Base-by-base conservation (phyloP, 2,888 invertebrate genomes). In the Epistrophe eligans region DNA sequence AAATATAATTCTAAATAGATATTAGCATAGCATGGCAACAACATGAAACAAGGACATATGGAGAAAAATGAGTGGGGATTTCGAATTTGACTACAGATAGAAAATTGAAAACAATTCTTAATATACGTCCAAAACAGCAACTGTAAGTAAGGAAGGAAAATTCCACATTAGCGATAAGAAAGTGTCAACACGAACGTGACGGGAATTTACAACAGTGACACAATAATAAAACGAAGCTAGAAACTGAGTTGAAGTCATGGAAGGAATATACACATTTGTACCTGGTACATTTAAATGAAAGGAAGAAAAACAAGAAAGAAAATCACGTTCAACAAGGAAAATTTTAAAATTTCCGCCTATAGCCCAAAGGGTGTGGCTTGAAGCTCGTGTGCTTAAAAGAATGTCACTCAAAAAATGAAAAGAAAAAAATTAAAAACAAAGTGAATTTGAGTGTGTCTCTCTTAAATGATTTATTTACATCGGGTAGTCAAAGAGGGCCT, bases 151-250 rank as follows among this genome's bases (percentile, higher is more conserved):
- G 43, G 45, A 76, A 67, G 45, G 48, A 50, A 70, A 38, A 45
- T 67, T 62, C 73, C 70, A 81, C 82, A 87, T 87, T 82, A 82
- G 82, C 82, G 85, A 87, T 87, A 87, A 82, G 85, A 82, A 87
- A 79, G 85, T 87, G 82, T 82, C 85, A 82, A 82, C 77, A 43
- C 38, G 74, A 79, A 87, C 85, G 85, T 87, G 85, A 87, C 85
- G 64, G 17, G 82, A 82, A 87, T 87, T 57, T 66, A 48, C 58
- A 82, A 48, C 71, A 74, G 79, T 71, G 28, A 74, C 43, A 43
- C 52, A 57, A 79, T 64, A 82, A 74, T 66, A 79, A 74, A 64
- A 73, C 48, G 52, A 73, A 79, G 52, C 38, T 74, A 2, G 19
- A 38, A 50, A 67, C 67, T 50, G 50, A 50, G 38, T 50, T 32